Evolutionary conservation across 2,888 invertebrate species (phyloP), one percentile per base, ranked within the genome.

Genomic region (Drosophila tanythrix): DNA sequence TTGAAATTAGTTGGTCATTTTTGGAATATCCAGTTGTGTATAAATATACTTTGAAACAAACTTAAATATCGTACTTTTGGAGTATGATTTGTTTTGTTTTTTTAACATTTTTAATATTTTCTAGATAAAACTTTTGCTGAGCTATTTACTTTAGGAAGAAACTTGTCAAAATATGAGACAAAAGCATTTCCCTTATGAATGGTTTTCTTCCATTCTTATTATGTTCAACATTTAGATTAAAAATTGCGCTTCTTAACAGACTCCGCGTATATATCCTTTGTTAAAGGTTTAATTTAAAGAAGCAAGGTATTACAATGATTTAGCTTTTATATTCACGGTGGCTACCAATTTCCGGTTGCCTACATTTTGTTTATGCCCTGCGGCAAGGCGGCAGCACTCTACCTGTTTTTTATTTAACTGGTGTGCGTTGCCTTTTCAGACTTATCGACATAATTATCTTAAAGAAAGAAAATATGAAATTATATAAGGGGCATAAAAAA

Each of bases 381-480:
- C 31, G 55, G 77, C 70, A 64, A 43, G 43, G 64, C 46, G 60
- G 58, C 60, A 58, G 65, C 67, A 27, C 55, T 55, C 38, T 51
- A 46, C 62, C 59, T 71, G 88, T 57, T 74, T 56, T 79, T 83
- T 83, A 75, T 79, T 78, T 71, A 70, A 56, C 52, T 64, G 77
- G 64, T 70, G 71, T 80, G 82, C 82, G 76, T 79, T 87, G 59
- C 89, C 85, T 89, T 82, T 81, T 73, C 75, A 83, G 86, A 88
- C 90, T 86, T 86, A 90, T 90, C 90, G 86, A 88, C 86, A 81
- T 86, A 86, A 90, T 90, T 88, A 90, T 86, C 88, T 90, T 88
- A 85, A 88, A 85, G 89, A 36, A 56, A 43, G 13, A 46, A 25
- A 88, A 89, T 88, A 85, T 85, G 89, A 85, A 85, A 85, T 84